A percentile compares a stretch with the other conserved stretches of the same genome.
Conservation (phyloP, 35 echinoderm and acorn worm species). For the Nesometra sesokonis region DNA sequence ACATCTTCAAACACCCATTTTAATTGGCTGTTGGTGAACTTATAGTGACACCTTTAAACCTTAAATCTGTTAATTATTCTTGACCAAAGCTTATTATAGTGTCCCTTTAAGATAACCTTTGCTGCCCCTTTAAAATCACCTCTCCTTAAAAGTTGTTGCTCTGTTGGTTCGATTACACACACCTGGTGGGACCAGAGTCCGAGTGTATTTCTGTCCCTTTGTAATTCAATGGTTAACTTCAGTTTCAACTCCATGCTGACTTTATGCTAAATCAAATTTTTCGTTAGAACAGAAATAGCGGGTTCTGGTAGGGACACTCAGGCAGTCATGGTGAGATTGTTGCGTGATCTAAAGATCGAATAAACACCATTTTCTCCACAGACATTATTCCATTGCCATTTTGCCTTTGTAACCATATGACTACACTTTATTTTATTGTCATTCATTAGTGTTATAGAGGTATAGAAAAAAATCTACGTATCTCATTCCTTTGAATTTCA, state of each 20-base stretch:
- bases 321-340: not conserved
- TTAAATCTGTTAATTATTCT: too few species aligned
- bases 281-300: not conserved
- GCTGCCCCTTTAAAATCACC: not conserved
- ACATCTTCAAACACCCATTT: too few species aligned
- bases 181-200: not conserved
- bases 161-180: not conserved
- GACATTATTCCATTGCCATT: too few species aligned
- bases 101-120: too few species aligned
- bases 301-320: not conserved
- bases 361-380: not conserved
- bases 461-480: too few species aligned
- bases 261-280: not conserved
- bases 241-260: not conserved
- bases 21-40: too few species aligned
- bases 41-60: too few species aligned
- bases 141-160: not conserved
- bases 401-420: too few species aligned
- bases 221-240: not conserved
- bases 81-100: too few species aligned
- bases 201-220: not conserved
- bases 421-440: too few species aligned
- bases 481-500: too few species aligned
- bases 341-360: not conserved
- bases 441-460: too few species aligned